Conservation (phyloP, 2,797 vertebrate genomes). For the Sebastes umbrosus region DNA sequence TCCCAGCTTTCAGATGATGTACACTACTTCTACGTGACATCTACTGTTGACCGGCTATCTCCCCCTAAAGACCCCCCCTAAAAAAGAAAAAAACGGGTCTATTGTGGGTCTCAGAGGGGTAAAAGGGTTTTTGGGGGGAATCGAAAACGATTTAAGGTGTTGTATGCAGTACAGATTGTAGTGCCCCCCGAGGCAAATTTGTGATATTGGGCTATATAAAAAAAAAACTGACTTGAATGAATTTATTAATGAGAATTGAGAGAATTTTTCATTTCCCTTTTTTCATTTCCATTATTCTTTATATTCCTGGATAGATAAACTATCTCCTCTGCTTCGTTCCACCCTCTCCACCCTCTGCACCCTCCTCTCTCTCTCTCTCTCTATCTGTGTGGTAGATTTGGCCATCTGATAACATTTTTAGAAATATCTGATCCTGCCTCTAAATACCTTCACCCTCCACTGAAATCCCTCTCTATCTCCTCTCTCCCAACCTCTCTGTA, state of each 20-base stretch:
- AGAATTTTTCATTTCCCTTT: not conserved
- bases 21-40: too few species aligned
- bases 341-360: not conserved
- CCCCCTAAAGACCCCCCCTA: too few species aligned
- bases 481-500: not conserved
- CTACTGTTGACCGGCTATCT: too few species aligned
- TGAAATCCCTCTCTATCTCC: constrained; percentile 8
- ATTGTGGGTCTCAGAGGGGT: too few species aligned
- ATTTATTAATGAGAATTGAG: not conserved
- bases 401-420: constrained; percentile 13
- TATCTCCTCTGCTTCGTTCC: not conserved
- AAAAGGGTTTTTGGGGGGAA: not conserved
- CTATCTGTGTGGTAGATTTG: not conserved
- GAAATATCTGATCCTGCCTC: not conserved
- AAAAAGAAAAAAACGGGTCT: too few species aligned
- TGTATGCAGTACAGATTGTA: not conserved
- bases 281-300: not conserved
- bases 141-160: not conserved
- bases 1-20: too few species aligned
- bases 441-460: not conserved
- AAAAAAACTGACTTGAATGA: not conserved
- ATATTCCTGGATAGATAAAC: not conserved
- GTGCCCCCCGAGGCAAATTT: not conserved
- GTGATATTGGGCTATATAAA: not conserved
- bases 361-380: not conserved